These are phyloP conservation scores for Apis laboriosa DNA, from an alignment of 1,140 invertebrate genomes.

Conservation along the genomic window DNA sequence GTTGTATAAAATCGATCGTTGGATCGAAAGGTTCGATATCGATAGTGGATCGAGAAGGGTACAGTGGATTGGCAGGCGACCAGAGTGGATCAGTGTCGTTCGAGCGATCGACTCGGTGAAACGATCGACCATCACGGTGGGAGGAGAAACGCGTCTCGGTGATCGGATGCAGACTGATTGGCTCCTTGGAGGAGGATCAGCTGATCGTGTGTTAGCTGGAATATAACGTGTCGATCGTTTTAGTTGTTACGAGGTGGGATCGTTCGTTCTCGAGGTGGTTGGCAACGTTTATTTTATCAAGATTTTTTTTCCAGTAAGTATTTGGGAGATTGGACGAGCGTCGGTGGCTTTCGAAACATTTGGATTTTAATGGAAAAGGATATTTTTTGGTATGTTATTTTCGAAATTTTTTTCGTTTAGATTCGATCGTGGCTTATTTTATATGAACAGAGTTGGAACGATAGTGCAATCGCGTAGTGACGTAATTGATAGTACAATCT, in stretches of 20 bases:
- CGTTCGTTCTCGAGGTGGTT: not conserved
- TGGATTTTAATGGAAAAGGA: not conserved
- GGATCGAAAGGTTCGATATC: no score
- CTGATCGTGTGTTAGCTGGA: not conserved
- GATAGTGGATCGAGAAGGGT: not conserved
- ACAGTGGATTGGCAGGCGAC: not conserved
- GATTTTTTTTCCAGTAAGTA: not conserved
- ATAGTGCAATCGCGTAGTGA: not conserved
- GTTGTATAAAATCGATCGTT: not conserved
- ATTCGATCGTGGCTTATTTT: conserved; percentile 8
- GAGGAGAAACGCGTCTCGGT: not conserved
- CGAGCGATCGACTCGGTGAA: not conserved
- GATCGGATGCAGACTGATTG: not conserved
- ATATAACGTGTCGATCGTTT: not conserved
- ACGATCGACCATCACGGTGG: not conserved
- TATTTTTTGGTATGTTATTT: not conserved
- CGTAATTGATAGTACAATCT: not conserved
- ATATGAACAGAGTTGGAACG: no score
- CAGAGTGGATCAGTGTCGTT: conserved; percentile 29
- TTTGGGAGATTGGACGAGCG: not conserved
- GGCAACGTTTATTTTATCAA: not conserved
- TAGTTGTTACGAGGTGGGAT: not conserved
- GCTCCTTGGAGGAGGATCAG: conserved; percentile 11
- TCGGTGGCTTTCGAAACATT: not conserved
- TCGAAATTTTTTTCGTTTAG: not conserved